Conservation (phyloP, 2,113 vertebrate genomes). For the Pollimyrus isidori region DNA sequence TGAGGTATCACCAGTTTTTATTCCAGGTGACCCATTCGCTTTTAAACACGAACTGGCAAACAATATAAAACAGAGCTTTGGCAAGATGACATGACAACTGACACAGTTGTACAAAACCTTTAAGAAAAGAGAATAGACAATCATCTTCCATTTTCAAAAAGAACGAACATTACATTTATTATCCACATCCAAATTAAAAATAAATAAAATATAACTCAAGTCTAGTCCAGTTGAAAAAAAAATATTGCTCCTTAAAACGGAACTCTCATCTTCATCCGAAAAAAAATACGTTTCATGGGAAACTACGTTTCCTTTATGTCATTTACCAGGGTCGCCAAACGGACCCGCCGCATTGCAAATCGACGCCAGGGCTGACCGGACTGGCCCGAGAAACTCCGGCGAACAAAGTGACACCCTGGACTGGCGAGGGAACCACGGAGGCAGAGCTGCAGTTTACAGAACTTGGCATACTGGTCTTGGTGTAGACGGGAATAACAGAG, state of each 20-base stretch:
- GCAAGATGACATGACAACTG: slow-evolving; percentile 61
- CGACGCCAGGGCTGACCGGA: slow-evolving; percentile 57
- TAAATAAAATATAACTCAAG: slow-evolving; percentile 42
- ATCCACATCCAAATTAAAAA: slow-evolving; percentile 68
- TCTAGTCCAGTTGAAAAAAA: slow-evolving; percentile 34
- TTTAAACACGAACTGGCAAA: slow-evolving; percentile 48
- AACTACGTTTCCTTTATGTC: background rate
- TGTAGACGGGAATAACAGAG: slow-evolving; percentile 63
- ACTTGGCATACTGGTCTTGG: slow-evolving; percentile 62
- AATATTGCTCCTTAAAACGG: slow-evolving; percentile 77
- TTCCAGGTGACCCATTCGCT: slow-evolving; percentile 8
- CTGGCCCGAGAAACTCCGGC: slow-evolving; percentile 64
- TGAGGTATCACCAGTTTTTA: slow-evolving; percentile 4
- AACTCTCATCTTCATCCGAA: slow-evolving; percentile 51
- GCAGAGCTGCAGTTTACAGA: slow-evolving; percentile 46
- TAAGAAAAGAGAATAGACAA: slow-evolving; percentile 55
- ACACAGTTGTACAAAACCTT: slow-evolving; percentile 80
- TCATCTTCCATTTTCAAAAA: slow-evolving; percentile 57
- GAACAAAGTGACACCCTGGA: slow-evolving; percentile 82
- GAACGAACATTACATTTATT: slow-evolving; percentile 61
- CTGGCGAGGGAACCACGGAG: slow-evolving; percentile 58
- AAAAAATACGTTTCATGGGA: slow-evolving; percentile 23
- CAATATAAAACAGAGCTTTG: slow-evolving; percentile 77
- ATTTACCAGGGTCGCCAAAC: slow-evolving; percentile 89
- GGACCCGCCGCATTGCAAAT: slow-evolving; percentile 66